phyloP scores from a whole-genome alignment of 2,797 vertebrate species.

The Clarias laeviceps region DNA sequence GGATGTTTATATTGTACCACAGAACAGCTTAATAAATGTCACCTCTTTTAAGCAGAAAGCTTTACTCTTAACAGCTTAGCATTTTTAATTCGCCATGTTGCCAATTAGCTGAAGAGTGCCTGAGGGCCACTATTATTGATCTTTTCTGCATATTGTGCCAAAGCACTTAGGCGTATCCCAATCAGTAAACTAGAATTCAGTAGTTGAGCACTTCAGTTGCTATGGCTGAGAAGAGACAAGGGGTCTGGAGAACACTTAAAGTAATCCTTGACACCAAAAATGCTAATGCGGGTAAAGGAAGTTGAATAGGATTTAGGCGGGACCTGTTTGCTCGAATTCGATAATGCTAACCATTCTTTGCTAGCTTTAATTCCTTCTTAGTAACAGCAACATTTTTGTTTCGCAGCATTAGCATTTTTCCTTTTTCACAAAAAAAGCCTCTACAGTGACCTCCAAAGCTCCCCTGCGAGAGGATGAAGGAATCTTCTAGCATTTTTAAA shows the following conservation, averaged over 20 bases:
- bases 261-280: constrained; percentile 26
- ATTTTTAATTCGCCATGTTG: constrained; percentile 59
- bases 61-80: constrained; percentile 25
- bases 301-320: constrained; percentile 14
- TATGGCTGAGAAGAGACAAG: not conserved
- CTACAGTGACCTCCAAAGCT: constrained; percentile 34
- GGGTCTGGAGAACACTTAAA: not conserved
- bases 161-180: constrained; percentile 16
- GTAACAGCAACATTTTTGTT: constrained; percentile 21
- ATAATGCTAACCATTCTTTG: constrained; percentile 6
- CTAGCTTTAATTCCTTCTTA: constrained; percentile 14
- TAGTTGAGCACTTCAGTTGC: not conserved
- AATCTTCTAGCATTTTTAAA: constrained; percentile 49
- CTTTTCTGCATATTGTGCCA: constrained; percentile 7
- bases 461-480: constrained; percentile 36
- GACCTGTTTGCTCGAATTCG: constrained; percentile 14
- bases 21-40: constrained; percentile 24
- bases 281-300: constrained; percentile 2
- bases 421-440: not conserved
- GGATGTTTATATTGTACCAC: constrained; percentile 14
- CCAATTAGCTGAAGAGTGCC: constrained; percentile 27
- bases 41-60: not conserved
- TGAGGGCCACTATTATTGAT: constrained; percentile 7
- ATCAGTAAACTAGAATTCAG: constrained; percentile 11
- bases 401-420: constrained; percentile 15